Conservation (phyloP, 2,888 invertebrate species). For the Tipula helvola region DNA sequence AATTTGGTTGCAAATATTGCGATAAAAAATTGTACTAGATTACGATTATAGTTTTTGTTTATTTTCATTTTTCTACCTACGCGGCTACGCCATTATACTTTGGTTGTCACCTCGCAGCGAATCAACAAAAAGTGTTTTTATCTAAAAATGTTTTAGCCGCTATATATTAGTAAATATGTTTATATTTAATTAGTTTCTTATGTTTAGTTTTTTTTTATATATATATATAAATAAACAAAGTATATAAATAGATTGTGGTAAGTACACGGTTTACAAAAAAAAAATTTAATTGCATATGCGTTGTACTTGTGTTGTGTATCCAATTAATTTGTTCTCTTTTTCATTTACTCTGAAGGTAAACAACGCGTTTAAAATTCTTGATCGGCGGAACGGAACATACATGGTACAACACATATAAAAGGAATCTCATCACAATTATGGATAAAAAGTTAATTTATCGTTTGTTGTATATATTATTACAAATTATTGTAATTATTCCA, state of each 20-base stretch:
- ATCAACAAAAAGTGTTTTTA: not conserved
- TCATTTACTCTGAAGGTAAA: not conserved
- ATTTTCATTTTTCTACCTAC: not conserved
- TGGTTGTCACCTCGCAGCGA: not conserved
- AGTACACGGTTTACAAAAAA: not conserved
- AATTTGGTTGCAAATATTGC: not conserved
- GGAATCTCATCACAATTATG: not conserved
- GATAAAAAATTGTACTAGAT: not conserved
- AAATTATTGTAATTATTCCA: not conserved
- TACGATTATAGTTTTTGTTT: not conserved
- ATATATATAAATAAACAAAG: not conserved
- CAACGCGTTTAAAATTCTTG: not conserved
- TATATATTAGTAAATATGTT: not conserved
- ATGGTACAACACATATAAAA: not conserved
- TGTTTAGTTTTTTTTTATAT: not conserved
- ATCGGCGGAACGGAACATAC: not conserved
- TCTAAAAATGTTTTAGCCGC: not conserved
- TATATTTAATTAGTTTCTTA: not conserved
- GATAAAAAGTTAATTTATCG: not conserved
- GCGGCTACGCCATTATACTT: not conserved
- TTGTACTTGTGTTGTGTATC: not conserved
- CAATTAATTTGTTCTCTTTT: not conserved
- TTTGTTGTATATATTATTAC: not conserved
- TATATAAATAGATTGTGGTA: not conserved
- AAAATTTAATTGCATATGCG: not conserved